A percentile compares a stretch with the other conserved stretches of the same genome.
Conservation (phyloP, 1,140 invertebrate species). For the Pseudomyrmex dendroicus region DNA sequence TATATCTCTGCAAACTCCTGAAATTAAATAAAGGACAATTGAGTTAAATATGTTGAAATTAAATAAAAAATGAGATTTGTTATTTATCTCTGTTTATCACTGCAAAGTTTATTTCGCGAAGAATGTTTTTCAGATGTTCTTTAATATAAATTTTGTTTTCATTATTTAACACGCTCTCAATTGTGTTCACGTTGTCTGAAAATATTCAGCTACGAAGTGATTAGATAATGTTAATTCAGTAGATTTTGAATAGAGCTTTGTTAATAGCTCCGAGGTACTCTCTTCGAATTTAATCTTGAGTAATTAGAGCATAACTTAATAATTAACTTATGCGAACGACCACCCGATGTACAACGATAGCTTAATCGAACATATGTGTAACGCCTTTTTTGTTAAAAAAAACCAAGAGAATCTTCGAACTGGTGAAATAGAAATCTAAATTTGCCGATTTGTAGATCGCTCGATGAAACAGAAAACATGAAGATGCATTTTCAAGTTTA, state of each 20-base stretch:
- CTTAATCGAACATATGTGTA: constrained; percentile 4
- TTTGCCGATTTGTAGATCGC: not conserved
- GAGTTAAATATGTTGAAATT: too few relatives aligned
- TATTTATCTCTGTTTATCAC: too few relatives aligned
- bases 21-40: constrained; percentile 18
- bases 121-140: not conserved
- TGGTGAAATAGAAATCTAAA: not conserved
- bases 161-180: constrained; percentile 14
- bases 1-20: not conserved
- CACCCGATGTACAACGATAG: constrained; percentile 71
- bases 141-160: not conserved
- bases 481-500: not conserved
- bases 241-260: not conserved
- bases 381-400: too few relatives aligned
- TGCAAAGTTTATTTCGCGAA: not conserved
- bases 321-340: constrained; percentile 80
- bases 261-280: constrained; percentile 16
- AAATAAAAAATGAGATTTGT: too few relatives aligned
- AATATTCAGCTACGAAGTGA: not conserved
- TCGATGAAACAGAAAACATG: not conserved
- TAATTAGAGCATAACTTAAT: constrained; percentile 80
- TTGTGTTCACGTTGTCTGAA: constrained; percentile 24
- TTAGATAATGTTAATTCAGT: constrained; percentile 25
- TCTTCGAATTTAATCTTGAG: constrained; percentile 80
- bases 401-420: too few relatives aligned